phyloP scores from a whole-genome alignment of 2,888 invertebrate species.

The Ypsolopha scabrella region DNA sequence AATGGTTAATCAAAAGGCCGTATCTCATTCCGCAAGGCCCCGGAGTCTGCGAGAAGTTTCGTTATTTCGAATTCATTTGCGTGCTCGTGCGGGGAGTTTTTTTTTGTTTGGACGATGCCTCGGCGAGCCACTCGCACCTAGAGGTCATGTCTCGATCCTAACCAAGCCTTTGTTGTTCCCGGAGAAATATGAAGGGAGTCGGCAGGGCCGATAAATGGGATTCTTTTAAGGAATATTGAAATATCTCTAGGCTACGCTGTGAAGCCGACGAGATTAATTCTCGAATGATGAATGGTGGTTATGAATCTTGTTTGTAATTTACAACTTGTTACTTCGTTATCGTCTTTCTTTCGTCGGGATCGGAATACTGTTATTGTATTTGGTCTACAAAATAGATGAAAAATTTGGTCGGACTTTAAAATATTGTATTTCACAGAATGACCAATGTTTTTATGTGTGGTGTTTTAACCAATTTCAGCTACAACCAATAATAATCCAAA shows the following conservation, averaged over 20 bases:
- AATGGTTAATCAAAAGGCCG: slow-evolving; percentile 65
- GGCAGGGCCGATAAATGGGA: slow-evolving; percentile 47
- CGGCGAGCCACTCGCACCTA: slow-evolving; percentile 23
- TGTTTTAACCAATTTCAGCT: too few species aligned
- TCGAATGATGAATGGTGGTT: slow-evolving; percentile 47
- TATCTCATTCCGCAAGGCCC: slow-evolving; percentile 60
- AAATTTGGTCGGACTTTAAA: too few species aligned
- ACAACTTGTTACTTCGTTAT: slow-evolving; percentile 40
- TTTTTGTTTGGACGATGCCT: slow-evolving; percentile 30
- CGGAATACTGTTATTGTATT: background rate
- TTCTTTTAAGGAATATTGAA: slow-evolving; percentile 61
- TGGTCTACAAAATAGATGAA: background rate
- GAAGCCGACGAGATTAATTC: slow-evolving; percentile 47
- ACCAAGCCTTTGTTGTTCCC: slow-evolving; percentile 47
- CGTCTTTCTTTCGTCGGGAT: slow-evolving; percentile 30
- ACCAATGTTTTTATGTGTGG: too few species aligned
- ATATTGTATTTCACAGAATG: too few species aligned
- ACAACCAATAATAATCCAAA: too few species aligned
- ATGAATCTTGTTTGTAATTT: slow-evolving; percentile 55
- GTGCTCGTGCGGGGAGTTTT: slow-evolving; percentile 53
- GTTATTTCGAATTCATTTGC: slow-evolving; percentile 70
- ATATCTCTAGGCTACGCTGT: slow-evolving; percentile 52
- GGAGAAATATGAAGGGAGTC: slow-evolving; percentile 58
- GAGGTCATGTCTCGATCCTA: slow-evolving; percentile 54
- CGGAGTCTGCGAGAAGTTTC: slow-evolving; percentile 31